phyloP scores from a whole-genome alignment of 2,113 vertebrate genomes.

The Cephalopholis sonnerati region DNA sequence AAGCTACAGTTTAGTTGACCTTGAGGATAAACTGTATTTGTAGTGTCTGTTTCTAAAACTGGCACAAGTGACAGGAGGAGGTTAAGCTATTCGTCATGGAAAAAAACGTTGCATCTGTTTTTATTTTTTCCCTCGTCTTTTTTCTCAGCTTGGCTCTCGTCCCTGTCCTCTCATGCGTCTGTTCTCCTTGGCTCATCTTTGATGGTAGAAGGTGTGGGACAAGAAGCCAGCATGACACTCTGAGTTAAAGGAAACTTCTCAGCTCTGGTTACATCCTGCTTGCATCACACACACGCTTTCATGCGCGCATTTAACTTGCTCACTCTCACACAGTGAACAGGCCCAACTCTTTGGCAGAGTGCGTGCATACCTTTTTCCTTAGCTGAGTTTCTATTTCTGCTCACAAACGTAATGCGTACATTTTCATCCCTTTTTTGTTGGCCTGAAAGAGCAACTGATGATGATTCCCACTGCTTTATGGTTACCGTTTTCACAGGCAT shows the following conservation, averaged over 20 bases:
- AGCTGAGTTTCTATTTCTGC: conserved; percentile 13
- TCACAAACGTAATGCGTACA: background rate
- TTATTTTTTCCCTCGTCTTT: background rate
- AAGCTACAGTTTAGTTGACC: conserved; percentile 13
- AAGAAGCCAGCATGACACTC: conserved; percentile 33
- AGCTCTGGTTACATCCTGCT: conserved; percentile 40
- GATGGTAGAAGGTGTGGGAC: conserved; percentile 56
- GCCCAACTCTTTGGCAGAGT: background rate
- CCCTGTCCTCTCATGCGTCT: conserved; percentile 9
- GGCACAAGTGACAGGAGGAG: conserved; percentile 35
- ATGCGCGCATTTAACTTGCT: background rate
- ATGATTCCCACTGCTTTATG: background rate
- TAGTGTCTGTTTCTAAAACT: conserved; percentile 14
- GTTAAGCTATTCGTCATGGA: conserved; percentile 16
- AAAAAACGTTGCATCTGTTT: background rate
- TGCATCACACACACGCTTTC: conserved; percentile 43
- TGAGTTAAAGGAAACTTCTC: conserved; percentile 51
- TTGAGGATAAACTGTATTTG: conserved; percentile 32
- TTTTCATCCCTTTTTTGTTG: background rate
- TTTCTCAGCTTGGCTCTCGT: conserved; percentile 13
- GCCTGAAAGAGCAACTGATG: background rate
- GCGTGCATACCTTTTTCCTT: background rate
- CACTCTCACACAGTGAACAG: background rate
- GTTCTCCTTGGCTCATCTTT: conserved; percentile 48
- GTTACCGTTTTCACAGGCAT: background rate